Percentiles rank a stretch among this genome's conserved stretches.
Conservation (phyloP, 2,797 vertebrate genomes). For the Geotrypetes seraphini region DNA sequence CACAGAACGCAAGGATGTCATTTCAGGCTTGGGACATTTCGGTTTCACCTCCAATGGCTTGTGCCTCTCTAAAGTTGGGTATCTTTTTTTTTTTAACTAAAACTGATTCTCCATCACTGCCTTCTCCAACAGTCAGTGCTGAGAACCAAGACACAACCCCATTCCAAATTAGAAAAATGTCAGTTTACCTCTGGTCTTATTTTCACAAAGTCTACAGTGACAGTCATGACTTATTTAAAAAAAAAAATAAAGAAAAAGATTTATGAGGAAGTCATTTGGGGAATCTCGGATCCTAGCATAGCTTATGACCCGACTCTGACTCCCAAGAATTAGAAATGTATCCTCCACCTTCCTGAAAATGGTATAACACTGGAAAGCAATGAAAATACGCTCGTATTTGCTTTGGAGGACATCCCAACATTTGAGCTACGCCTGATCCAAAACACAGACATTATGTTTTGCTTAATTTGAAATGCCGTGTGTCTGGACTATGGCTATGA, state of each 20-base stretch:
- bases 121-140: too few relatives aligned
- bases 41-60: too few relatives aligned
- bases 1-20: too few relatives aligned
- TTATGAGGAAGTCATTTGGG: background rate
- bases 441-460: background rate
- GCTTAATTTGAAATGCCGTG: background rate
- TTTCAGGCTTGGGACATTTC: too few relatives aligned
- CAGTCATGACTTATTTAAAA: too few relatives aligned
- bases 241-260: background rate
- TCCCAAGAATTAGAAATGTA: background rate
- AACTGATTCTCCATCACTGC: too few relatives aligned
- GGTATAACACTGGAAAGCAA: background rate
- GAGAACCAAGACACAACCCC: too few relatives aligned
- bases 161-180: too few relatives aligned
- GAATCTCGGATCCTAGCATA: background rate
- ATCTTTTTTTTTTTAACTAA: too few relatives aligned
- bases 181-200: too few relatives aligned
- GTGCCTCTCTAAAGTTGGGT: too few relatives aligned
- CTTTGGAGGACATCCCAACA: background rate
- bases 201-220: too few relatives aligned
- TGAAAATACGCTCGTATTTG: background rate
- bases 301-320: background rate
- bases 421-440: background rate
- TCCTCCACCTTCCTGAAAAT: background rate
- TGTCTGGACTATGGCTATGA: fast-evolving